Evolutionary conservation across 2,113 vertebrate species (phyloP).

Genomic region (Sceloporus undulatus): DNA sequence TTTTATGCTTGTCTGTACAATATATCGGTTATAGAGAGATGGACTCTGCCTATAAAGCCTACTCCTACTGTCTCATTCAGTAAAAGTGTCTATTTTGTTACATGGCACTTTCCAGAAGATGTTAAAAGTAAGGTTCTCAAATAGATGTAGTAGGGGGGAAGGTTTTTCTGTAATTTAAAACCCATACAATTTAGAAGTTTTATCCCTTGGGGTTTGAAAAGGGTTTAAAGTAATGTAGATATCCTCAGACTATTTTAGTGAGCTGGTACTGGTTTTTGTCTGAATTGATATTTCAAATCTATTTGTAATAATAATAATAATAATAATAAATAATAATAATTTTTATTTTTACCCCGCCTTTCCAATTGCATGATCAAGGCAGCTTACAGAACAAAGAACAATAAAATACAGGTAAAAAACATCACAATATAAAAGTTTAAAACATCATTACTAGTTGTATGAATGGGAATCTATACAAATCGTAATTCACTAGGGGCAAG

Average conservation of each 20-base stretch:
- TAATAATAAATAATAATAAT: too few relatives aligned
- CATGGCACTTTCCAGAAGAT: constrained; percentile 67
- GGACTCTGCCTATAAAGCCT: constrained; percentile 70
- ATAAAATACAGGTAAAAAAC: too few relatives aligned
- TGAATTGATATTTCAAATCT: neutral
- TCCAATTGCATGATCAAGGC: too few relatives aligned
- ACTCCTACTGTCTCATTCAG: constrained; percentile 73
- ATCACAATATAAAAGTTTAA: too few relatives aligned
- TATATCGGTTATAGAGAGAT: constrained; percentile 71
- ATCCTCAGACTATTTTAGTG: constrained; percentile 28
- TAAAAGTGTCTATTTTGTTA: constrained; percentile 68
- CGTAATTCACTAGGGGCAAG: too few relatives aligned
- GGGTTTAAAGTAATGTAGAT: constrained; percentile 22
- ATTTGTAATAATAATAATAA: neutral
- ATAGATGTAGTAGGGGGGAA: constrained; percentile 60
- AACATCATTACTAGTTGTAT: too few relatives aligned
- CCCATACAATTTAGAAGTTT: constrained; percentile 39
- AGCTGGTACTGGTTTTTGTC: neutral
- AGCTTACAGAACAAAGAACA: too few relatives aligned
- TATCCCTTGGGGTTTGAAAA: constrained; percentile 19
- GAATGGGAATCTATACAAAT: too few relatives aligned
- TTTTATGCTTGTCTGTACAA: constrained; percentile 78
- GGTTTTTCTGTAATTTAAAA: constrained; percentile 51
- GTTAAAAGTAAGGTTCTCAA: constrained; percentile 73
- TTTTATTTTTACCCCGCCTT: too few relatives aligned